These are phyloP conservation scores for Cephus runcator DNA, from an alignment of 2,888 invertebrate genomes.

Conservation along the genomic window DNA sequence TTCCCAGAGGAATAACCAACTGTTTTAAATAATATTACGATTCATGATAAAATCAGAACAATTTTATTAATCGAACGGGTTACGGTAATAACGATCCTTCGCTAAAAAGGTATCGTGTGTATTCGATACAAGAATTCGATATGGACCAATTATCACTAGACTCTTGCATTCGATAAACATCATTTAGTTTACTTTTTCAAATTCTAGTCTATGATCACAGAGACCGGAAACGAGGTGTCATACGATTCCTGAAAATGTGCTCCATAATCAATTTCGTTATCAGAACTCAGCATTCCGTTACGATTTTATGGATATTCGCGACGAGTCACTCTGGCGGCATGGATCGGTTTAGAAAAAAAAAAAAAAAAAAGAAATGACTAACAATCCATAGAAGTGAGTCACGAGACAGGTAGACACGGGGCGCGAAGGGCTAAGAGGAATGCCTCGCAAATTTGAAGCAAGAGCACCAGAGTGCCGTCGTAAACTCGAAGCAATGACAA, in stretches of 20 bases:
- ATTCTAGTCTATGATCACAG: background rate
- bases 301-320: background rate
- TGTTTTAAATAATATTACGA: background rate
- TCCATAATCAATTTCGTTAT: background rate
- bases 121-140: background rate
- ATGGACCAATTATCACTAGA: background rate
- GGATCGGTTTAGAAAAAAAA: background rate
- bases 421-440: no score
- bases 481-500: background rate
- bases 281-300: background rate
- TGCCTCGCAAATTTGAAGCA: background rate
- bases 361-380: background rate
- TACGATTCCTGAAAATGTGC: background rate
- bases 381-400: background rate
- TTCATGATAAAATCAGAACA: background rate
- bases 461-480: background rate
- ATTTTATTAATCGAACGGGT: no score
- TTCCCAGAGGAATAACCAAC: background rate
- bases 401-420: background rate
- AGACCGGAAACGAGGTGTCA: background rate
- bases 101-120: no score
- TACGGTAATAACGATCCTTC: background rate
- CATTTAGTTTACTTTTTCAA: background rate
- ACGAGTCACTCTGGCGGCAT: background rate
- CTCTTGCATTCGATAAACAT: background rate